Percentiles rank a stretch among this genome's conserved stretches.
These are phyloP conservation scores for Biston stratarius DNA, from an alignment of 2,888 invertebrate species.

Conservation along the genomic window DNA sequence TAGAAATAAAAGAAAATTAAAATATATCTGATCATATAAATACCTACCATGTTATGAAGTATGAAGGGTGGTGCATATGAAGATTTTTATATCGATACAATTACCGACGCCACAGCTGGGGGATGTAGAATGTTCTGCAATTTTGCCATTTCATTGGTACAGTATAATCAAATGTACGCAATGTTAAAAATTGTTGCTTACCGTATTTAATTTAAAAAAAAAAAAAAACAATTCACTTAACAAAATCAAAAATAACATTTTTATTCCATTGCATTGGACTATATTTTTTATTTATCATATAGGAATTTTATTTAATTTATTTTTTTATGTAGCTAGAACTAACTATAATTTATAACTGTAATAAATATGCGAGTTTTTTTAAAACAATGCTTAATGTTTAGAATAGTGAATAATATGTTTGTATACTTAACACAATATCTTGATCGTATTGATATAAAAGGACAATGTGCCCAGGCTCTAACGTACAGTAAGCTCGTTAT, in stretches of 20 bases:
- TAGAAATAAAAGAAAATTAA: constrained; percentile 50
- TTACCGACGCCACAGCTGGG: neutral
- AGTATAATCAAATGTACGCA: neutral
- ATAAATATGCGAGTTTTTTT: neutral
- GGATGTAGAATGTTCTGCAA: no score
- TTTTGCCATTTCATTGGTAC: neutral
- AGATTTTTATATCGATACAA: constrained; percentile 19
- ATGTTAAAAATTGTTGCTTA: neutral
- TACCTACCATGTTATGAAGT: constrained; percentile 32
- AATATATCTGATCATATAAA: constrained; percentile 36
- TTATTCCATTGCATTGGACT: neutral
- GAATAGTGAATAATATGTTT: neutral
- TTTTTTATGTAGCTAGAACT: neutral
- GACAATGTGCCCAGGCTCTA: constrained; percentile 2
- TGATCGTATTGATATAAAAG: constrained; percentile 14
- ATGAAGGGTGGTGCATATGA: constrained; percentile 16
- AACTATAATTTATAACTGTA: constrained; percentile 1
- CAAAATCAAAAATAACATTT: neutral
- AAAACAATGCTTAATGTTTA: neutral
- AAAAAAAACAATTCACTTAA: no score
- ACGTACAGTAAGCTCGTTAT: constrained; percentile 5
- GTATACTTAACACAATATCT: constrained; percentile 4
- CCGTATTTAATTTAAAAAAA: neutral
- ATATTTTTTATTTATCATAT: neutral
- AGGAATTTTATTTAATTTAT: neutral